A percentile compares a stretch with the other conserved stretches of the same genome.
Evolutionary conservation across 2,113 vertebrate species (phyloP).

Genomic region (Phodopus roborovskii): DNA sequence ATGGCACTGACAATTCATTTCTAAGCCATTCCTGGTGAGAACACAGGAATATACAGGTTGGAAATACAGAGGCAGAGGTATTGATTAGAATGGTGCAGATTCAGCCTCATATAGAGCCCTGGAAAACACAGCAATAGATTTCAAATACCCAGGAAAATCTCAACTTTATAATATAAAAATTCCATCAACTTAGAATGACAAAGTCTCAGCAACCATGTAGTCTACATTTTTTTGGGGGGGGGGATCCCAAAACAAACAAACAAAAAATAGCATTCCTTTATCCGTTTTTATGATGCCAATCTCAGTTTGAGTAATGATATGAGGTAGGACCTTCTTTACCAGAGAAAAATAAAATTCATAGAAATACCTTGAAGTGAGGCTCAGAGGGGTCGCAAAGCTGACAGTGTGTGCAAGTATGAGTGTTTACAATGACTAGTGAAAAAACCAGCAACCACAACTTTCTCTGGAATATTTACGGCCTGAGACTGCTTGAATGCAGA

Average conservation of each 20-base stretch:
- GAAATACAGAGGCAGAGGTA: constrained; percentile 37
- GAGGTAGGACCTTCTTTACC: background rate
- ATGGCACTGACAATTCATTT: constrained; percentile 51
- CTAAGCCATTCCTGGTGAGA: background rate
- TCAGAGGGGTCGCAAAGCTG: background rate
- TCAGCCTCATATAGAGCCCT: background rate
- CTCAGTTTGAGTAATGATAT: background rate
- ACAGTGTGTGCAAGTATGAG: background rate
- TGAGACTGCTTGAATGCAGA: background rate
- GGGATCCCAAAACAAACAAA: too few relatives aligned
- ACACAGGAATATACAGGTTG: constrained; percentile 43
- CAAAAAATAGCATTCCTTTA: background rate
- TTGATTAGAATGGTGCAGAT: constrained; percentile 36
- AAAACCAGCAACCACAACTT: background rate
- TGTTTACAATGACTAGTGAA: background rate
- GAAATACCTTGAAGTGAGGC: background rate
- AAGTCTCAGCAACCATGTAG: constrained; percentile 1
- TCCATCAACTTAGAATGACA: background rate
- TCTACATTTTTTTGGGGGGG: background rate
- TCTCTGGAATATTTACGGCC: background rate
- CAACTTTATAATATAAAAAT: constrained; percentile 15
- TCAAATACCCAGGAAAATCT: background rate
- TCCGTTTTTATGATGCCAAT: constrained; percentile 2
- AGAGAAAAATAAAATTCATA: constrained; percentile 20
- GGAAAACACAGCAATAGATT: constrained; percentile 15